A percentile compares a stretch with the other conserved stretches of the same genome.
Conservation (phyloP, 2,888 invertebrate species). For the Callinectes sapidus region DNA sequence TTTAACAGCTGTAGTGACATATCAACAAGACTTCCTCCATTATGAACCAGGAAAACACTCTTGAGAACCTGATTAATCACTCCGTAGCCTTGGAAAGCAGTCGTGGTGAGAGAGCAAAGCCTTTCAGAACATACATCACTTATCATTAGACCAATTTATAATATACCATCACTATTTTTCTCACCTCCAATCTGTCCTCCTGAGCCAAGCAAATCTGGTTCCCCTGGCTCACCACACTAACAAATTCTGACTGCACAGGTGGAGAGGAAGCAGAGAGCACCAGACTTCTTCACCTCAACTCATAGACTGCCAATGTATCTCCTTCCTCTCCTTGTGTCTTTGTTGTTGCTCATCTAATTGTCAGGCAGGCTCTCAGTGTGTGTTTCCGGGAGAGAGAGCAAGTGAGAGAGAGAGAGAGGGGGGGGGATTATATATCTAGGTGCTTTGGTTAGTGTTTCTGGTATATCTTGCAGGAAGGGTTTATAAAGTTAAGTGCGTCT, state of each 20-base stretch:
- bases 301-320: not conserved
- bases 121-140: not conserved
- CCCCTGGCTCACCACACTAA: not conserved
- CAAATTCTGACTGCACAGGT: not conserved
- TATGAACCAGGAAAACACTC: too few relatives aligned
- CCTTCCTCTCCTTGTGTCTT: not conserved
- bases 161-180: not conserved
- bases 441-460: not conserved
- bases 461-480: not conserved
- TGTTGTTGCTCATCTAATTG: not conserved
- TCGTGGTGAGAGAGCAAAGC: too few relatives aligned
- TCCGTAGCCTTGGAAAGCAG: too few relatives aligned
- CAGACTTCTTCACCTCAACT: not conserved
- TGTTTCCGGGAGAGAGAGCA: not conserved
- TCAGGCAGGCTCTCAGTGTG: not conserved
- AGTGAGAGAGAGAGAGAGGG: not conserved
- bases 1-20: too few relatives aligned
- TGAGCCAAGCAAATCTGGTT: constrained; percentile 1
- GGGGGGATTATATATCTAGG: not conserved
- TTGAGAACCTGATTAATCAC: too few relatives aligned
- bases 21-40: too few relatives aligned
- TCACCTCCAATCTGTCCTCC: not conserved
- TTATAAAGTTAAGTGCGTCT: not conserved
- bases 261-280: not conserved
- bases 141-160: not conserved